A percentile compares a stretch with the other conserved stretches of the same genome.
Evolutionary conservation across 2,113 vertebrate species (phyloP).

Genomic region (Microtus montanus): DNA sequence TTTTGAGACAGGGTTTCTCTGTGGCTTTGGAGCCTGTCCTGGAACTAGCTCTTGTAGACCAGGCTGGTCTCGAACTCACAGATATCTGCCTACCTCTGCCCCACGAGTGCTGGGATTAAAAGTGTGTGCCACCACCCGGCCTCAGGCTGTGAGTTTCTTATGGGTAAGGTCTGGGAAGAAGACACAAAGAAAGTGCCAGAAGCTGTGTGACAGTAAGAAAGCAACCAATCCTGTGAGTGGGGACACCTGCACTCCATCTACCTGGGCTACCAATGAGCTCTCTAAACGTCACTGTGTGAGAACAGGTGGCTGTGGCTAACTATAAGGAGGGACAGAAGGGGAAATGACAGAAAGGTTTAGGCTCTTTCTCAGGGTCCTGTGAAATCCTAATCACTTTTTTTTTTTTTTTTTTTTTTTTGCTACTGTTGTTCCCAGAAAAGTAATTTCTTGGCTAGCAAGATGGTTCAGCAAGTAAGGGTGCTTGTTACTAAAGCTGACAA

Average conservation of each 20-base stretch:
- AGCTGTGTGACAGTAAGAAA: neutral
- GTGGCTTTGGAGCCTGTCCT: too few relatives aligned
- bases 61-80: too few relatives aligned
- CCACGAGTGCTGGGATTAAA: too few relatives aligned
- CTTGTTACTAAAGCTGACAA: neutral
- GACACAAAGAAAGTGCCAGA: neutral
- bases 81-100: too few relatives aligned
- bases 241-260: neutral
- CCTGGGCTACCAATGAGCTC: neutral
- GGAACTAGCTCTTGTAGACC: too few relatives aligned
- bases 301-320: neutral
- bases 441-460: neutral
- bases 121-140: too few relatives aligned
- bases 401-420: constrained; percentile 21
- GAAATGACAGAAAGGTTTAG: neutral
- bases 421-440: neutral
- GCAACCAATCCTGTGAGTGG: neutral
- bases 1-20: too few relatives aligned
- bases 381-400: neutral
- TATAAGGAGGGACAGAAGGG: neutral
- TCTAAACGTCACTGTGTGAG: neutral
- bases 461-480: neutral
- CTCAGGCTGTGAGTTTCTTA: neutral
- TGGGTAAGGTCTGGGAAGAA: neutral
- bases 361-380: neutral